These are phyloP conservation scores for Toxotes chatareus DNA, from an alignment of 2,113 vertebrate species.

Conservation along the genomic window DNA sequence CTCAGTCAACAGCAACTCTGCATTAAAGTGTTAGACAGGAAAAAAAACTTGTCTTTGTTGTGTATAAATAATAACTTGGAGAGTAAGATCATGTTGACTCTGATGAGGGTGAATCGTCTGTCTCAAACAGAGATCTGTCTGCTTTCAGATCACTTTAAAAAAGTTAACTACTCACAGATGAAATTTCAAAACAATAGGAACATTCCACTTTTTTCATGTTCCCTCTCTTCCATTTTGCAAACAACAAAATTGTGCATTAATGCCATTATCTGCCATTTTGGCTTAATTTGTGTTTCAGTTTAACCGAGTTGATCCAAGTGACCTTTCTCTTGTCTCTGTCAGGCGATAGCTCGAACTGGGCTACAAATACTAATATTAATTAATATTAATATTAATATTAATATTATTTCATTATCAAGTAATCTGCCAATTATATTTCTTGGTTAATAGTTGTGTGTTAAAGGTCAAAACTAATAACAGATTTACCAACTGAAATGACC, in stretches of 20 bases:
- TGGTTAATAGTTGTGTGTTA: neutral
- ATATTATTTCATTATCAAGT: neutral
- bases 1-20: neutral
- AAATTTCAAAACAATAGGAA: neutral
- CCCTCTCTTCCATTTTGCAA: neutral
- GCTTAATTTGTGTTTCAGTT: neutral
- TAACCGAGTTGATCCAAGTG: neutral
- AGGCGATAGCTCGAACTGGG: neutral
- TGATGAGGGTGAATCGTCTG: neutral
- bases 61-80: neutral
- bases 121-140: neutral
- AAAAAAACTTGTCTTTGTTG: neutral
- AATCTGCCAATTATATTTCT: neutral
- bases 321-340: constrained; percentile 3
- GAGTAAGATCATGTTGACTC: neutral
- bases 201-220: neutral
- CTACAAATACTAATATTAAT: neutral
- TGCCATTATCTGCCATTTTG: neutral
- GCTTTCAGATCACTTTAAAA: neutral
- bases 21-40: constrained; percentile 18
- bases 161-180: neutral
- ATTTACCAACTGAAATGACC: neutral
- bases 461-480: neutral
- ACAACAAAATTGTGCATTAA: neutral
- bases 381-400: too few species aligned